A percentile compares a stretch with the other conserved stretches of the same genome.
Conservation (phyloP, 2,888 invertebrate genomes). For the Clusia tigrina region DNA sequence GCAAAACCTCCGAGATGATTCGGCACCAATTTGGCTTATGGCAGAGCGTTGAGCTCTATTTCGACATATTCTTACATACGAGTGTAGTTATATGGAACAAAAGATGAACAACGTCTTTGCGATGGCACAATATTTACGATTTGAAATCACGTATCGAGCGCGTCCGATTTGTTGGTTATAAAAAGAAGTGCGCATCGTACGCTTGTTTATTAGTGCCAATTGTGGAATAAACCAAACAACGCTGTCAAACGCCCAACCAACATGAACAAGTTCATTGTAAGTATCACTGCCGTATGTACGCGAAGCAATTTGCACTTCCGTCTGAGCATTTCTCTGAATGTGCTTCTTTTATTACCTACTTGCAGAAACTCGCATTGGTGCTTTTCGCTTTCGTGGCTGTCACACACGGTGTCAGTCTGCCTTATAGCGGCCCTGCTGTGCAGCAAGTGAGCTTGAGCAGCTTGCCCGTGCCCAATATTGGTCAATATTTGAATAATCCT, state of each 20-base stretch:
- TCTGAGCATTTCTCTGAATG: neutral
- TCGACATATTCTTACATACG: neutral
- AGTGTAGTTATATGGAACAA: conserved; percentile 13
- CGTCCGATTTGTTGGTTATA: conserved; percentile 48
- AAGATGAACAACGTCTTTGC: conserved; percentile 10
- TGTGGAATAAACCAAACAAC: conserved; percentile 35
- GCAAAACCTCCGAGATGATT: neutral
- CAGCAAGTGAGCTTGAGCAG: conserved; percentile 19
- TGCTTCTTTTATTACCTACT: conserved; percentile 9
- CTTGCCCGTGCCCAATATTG: conserved; percentile 23
- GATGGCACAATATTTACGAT: conserved; percentile 21
- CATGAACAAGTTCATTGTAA: conserved; percentile 55
- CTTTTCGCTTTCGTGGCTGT: conserved; percentile 43
- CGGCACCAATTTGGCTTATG: neutral
- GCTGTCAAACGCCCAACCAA: conserved; percentile 26
- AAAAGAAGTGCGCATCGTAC: conserved; percentile 47
- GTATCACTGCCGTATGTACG: conserved; percentile 35
- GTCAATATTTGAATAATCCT: conserved; percentile 9
- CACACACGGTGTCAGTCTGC: conserved; percentile 36
- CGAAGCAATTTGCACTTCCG: neutral
- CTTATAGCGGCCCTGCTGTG: conserved; percentile 10
- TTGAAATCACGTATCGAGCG: conserved; percentile 51
- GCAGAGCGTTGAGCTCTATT: too few species aligned
- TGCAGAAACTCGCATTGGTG: conserved; percentile 46
- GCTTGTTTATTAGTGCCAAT: conserved; percentile 51